phyloP scores from a whole-genome alignment of 2,113 vertebrate genomes.

The Mustela nigripes region DNA sequence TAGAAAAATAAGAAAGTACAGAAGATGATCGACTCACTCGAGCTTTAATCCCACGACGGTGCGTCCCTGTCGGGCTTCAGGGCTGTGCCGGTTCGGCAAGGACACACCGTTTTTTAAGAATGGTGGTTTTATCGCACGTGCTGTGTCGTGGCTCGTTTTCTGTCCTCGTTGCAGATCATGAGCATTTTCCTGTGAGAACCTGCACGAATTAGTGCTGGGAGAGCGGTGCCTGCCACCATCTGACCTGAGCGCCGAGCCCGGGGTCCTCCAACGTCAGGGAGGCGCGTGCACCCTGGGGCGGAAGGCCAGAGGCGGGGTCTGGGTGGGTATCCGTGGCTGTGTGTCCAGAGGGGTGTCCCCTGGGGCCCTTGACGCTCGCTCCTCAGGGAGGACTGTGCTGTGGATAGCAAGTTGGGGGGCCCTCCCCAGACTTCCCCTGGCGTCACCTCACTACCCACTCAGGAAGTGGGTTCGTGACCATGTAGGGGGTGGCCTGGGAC shows the following conservation, averaged over 20 bases:
- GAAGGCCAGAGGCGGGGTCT: neutral
- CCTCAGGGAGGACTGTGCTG: neutral
- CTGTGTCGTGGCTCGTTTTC: neutral
- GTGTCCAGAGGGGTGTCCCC: neutral
- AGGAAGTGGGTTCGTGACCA: neutral
- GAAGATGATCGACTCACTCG: neutral
- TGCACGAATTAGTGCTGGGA: neutral
- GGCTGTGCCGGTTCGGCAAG: accelerated
- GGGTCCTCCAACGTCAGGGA: neutral
- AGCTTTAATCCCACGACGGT: accelerated
- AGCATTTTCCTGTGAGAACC: constrained; percentile 15
- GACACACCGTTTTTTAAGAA: neutral
- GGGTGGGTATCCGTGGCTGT: too few species aligned
- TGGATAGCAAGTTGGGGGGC: accelerated
- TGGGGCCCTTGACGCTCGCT: accelerated
- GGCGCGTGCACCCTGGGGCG: accelerated
- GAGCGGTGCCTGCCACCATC: accelerated
- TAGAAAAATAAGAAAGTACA: neutral
- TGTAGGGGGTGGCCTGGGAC: neutral
- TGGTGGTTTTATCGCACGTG: neutral
- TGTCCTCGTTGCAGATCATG: neutral
- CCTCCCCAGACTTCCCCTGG: neutral
- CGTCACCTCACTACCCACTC: neutral
- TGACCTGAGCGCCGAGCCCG: accelerated
- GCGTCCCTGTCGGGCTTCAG: neutral